Base-by-base conservation (phyloP, 2,797 vertebrate genomes). In the Lutjanus campechanus region DNA sequence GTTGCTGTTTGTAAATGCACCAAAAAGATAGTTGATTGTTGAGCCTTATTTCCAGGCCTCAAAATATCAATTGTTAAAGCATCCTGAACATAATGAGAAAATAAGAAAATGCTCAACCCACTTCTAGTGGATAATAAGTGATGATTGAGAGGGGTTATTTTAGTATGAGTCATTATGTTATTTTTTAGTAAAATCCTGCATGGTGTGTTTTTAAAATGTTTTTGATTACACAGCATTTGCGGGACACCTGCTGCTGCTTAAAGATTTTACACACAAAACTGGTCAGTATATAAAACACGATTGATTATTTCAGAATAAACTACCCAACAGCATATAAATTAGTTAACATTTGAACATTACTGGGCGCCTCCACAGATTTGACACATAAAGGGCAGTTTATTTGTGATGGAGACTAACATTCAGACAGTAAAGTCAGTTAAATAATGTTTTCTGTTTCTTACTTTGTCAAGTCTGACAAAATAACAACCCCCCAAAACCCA, bases 401-500 rank as follows among this genome's bases (percentile, higher is more conserved):
- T 47, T 1, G 3, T 36, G 4, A 36, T 36, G 29, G 5, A 36
- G 29, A 36, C 29, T 44, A 44, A 44, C 8, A 44, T 47, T 13
- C 12, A 47, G 51, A 22, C 13, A 5, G 11, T n/a, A 66, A 64
- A 66, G n/a, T 49, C 7, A 47, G 22, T 10, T 29, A 1, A 43
- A 53, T 66, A 43, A 53, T 66, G 11, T n/a, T 58, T 58, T 36
- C 22, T 36, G 22, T n/a, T 36, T 36, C 2, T 22, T n/a, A 1
- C 50, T 49, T 49, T 58, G 15, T 54, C 49, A 59, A 59, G 29
- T 50, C 54, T 63, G 51, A 55, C 19, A 40, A 70, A 36, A 49
- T 55, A 59, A 58, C 29, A 36, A 36, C 29, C 29, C 4, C 29
- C 4, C 4, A 36, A 36, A 36, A 36, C 29, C 29, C 29, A 0